Evolutionary conservation across 2,113 vertebrate genomes (phyloP), one percentile per base, ranked within the genome.

Genomic region (Oreochromis aureus): DNA sequence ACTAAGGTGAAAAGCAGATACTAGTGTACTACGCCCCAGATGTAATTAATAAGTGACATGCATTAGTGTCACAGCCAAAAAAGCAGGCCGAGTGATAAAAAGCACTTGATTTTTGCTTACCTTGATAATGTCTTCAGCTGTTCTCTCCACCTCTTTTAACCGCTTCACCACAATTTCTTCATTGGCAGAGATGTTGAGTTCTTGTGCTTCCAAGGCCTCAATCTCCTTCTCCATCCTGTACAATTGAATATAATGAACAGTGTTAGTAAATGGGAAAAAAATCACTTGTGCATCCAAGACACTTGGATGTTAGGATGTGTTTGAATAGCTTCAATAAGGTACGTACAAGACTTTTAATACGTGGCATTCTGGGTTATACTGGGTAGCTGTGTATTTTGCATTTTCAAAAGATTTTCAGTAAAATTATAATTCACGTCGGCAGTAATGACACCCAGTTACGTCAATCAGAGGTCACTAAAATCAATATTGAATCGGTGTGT

Each of bases 51-150:
- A 24, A 78, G 18, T 39, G 79, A 32, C 27, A 59, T 66, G 71
- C 36, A 82, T 39, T 9, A 41, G 27, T 16, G 16, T 34, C 13
- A 56, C 7, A 76, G 36, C 27, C 4, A 46, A 2, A 16, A 7
- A 24, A 39, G 58, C 63, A 58, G 58, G 24, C 81, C 44, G 7
- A 55, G 46, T 6, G 15, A 5, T 24, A 5, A 56, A 7, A 66
- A 3, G 19, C 12, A 6, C 7, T 13, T 56, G 24, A 24, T 12
- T 9, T 5, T 34, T 51, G 15, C 88, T 61, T 96, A 99, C 98
- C 97, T 97, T 98, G 94, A 99, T 98, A 78, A 99, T 98, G 91
- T 99, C 98, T 92, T 98, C 98, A 8, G 98, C 89, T 1, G 98
- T 98, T 88, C 95, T 97, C 93, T 99, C 98, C 80, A 99, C 95